Conservation (phyloP, 2,888 invertebrate species). For the Ormyrus pomaceus region DNA sequence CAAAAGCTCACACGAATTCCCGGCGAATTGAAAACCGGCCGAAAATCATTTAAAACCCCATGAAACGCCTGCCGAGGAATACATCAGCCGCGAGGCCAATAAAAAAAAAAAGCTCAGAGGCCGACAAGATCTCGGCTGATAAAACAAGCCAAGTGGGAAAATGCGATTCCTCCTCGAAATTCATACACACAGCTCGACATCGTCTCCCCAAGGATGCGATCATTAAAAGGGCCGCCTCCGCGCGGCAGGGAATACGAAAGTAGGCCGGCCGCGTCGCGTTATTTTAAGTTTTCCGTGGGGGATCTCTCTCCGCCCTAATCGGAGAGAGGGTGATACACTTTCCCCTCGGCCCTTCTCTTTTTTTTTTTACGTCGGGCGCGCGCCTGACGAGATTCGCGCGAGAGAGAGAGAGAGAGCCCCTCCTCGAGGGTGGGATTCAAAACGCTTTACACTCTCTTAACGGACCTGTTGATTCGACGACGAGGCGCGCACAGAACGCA, state of each 20-base stretch:
- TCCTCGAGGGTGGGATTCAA: slow-evolving; percentile 71
- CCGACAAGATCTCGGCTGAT: background rate
- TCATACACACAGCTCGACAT: background rate
- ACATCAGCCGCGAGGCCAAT: background rate
- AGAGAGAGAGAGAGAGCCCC: slow-evolving; percentile 43
- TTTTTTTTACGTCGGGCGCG: slow-evolving; percentile 7
- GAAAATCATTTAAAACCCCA: background rate
- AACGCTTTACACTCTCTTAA: slow-evolving; percentile 75
- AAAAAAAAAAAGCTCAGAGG: background rate
- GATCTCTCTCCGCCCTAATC: slow-evolving; percentile 60
- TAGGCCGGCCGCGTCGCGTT: slow-evolving; percentile 66
- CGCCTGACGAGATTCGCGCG: slow-evolving; percentile 41
- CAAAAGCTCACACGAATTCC: too few relatives aligned
- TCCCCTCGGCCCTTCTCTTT: background rate
- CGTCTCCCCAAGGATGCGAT: slow-evolving; percentile 38
- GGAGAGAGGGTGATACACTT: slow-evolving; percentile 2
- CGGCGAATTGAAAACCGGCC: too few relatives aligned
- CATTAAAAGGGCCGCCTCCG: slow-evolving; percentile 35
- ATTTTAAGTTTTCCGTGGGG: slow-evolving; percentile 75
- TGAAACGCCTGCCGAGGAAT: too few relatives aligned
- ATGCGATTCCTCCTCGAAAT: slow-evolving; percentile 13
- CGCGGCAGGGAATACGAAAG: slow-evolving; percentile 67
- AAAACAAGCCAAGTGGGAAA: slow-evolving; percentile 9
- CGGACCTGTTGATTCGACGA: slow-evolving; percentile 73
- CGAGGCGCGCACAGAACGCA: too few relatives aligned